Evolutionary conservation across 1,140 invertebrate genomes (phyloP).

Genomic region (Antheraea pernyi): DNA sequence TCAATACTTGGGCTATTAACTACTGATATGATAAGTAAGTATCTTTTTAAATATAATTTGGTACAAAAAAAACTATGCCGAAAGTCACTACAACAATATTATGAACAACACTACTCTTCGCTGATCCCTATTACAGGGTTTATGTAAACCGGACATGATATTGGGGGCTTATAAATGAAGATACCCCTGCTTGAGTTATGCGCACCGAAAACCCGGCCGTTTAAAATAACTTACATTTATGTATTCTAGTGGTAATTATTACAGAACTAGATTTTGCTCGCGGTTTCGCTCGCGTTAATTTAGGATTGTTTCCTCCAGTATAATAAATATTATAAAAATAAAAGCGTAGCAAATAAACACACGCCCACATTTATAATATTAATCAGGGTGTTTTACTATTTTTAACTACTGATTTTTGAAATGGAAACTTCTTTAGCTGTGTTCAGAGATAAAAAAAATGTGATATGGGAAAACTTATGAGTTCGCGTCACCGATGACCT

Average conservation of each 20-base stretch:
- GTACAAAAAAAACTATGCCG: background rate
- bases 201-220: background rate
- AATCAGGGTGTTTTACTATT: no score
- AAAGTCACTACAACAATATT: background rate
- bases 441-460: no score
- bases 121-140: background rate
- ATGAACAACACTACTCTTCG: constrained; percentile 5
- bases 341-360: no score
- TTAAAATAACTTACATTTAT: constrained; percentile 2
- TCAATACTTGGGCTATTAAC: no score
- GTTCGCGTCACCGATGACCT: no score
- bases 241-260: background rate
- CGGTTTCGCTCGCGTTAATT: no score
- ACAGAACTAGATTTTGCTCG: background rate
- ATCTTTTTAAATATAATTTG: background rate
- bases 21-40: background rate
- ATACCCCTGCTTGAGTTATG: background rate
- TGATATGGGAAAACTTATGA: no score
- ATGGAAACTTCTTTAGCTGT: no score
- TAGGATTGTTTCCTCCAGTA: no score
- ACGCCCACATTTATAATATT: no score
- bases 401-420: no score
- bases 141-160: constrained; percentile 2
- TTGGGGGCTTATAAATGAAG: constrained; percentile 1
- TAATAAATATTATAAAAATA: no score